Base-by-base conservation (phyloP, 2,797 vertebrate species). In the Poecilia gillii region DNA sequence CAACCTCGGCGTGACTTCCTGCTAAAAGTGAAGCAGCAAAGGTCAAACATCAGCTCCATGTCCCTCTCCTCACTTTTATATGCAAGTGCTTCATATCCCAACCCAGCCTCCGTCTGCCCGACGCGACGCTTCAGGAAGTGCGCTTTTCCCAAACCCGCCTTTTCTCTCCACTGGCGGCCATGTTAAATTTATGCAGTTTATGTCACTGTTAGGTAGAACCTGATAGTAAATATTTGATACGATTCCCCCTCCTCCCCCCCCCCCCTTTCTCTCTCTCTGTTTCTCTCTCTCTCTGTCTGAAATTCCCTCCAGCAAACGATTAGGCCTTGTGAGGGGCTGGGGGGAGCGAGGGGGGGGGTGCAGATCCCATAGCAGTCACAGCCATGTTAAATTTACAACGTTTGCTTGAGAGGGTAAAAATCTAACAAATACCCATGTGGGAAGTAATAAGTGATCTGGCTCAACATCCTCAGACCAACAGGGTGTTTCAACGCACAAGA, bases 191-290 rank as follows among this genome's bases (percentile, higher is more conserved):
- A 94, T 93, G 90, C 88, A 53, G 83, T 88, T 81, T 91, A 79
- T 92, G 89, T 92, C 89, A 84, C 87, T 28, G 77, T 79, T 75
- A 88, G 89, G 91, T 81, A 70, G 88, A 87, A 62, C 83, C 82
- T 81, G 41, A 84, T 88, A 14, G 88, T 94, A 92, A 94, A 94
- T 94, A 92, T 94, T 93, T 94, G 88, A 94, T 94, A 86, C 28
- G 23, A 81, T 92, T 91, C 89, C 82, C 87, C 81, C 79, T 84
- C n/a, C 33, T 2, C 2, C 33, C 33, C 33, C 33, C 33, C 33
- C n/a, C n/a, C n/a, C n/a, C n/a, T n/a, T n/a, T 57, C 57, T 31
- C 45, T 9, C 78, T 77, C 39, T 39, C 39, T 39, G 4, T 41
- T 88, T 86, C 78, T 83, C 77, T 84, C 28, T 36, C 31, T 36